Percentiles rank a stretch among this genome's conserved stretches.
Evolutionary conservation across 2,888 invertebrate species (phyloP).

Genomic region (Heliconius ismenius): DNA sequence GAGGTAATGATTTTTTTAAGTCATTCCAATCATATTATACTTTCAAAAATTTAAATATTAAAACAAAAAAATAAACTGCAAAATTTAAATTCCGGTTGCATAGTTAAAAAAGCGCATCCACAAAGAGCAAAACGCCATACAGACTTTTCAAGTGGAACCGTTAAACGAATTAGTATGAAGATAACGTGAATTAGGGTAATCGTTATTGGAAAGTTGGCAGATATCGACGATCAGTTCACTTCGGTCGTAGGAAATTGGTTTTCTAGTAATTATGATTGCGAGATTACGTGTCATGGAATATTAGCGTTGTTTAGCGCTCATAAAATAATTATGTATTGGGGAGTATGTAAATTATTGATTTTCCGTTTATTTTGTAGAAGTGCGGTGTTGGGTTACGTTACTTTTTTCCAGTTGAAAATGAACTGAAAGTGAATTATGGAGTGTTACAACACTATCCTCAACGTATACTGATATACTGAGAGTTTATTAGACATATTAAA

Average conservation of each 20-base stretch:
- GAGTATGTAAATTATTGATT: not conserved
- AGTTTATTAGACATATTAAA: too few relatives aligned
- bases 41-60: too few relatives aligned
- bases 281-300: slow-evolving; percentile 8
- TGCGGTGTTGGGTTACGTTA: not conserved
- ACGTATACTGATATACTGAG: too few relatives aligned
- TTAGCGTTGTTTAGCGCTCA: not conserved
- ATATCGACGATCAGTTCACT: slow-evolving; percentile 34
- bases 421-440: too few relatives aligned
- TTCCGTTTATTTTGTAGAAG: too few relatives aligned
- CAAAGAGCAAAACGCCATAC: slow-evolving; percentile 9
- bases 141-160: slow-evolving; percentile 36
- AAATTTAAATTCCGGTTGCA: not conserved
- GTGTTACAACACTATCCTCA: too few relatives aligned
- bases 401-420: not conserved
- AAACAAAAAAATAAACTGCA: too few relatives aligned
- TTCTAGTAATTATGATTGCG: slow-evolving; percentile 23
- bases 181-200: slow-evolving; percentile 44
- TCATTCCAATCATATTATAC: too few relatives aligned
- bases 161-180: slow-evolving; percentile 42
- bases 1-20: too few relatives aligned
- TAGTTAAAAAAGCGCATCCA: not conserved
- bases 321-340: not conserved
- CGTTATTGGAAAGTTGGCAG: slow-evolving; percentile 38
- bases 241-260: slow-evolving; percentile 29